Evolutionary conservation across 53 echinoderm and acorn worm species (phyloP), one percentile per base, ranked within the genome.

Genomic region (Paelopatides confundens): DNA sequence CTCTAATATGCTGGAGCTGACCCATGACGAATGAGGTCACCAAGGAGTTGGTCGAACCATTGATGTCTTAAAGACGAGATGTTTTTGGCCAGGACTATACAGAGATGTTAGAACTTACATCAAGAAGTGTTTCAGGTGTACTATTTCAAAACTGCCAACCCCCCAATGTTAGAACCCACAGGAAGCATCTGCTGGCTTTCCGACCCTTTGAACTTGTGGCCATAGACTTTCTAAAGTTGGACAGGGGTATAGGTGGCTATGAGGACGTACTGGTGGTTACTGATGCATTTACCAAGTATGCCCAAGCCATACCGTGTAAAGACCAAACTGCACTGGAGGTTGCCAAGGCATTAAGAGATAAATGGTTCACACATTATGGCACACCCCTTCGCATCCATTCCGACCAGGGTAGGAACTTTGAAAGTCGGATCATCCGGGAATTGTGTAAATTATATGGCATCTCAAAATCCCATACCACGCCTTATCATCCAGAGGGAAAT

Each of bases 221-320:
- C 1, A 93, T 93, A 3, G 93, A 90, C 43, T 93, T 94, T 43
- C 35, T 88, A 71, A 93, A 93, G 52, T 39, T 93, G 47, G 93
- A 93, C 37, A 84, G 28, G n/a, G 93, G 93, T 12, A 74, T 79
- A 50, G 88, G 91, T 23, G 86, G 66, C 27, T 74, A 43, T 26
- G 91, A 94, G 36, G 90, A 94, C 71, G 88, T 94, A 3, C 46
- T 94, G 14, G 94, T 91, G 1, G 69, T 88, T 17, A 90, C 94
- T 0, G 94, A 94, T 43, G 62, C 69, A 2, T 91, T 94, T 30
- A 91, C 94, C 5, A 94, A 93, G 65, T 93, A 81, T 46, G 85
- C 93, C 3, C 83, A 85, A 62, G 93, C 93, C 21, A 62, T 93
- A 0, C 81, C 93, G 3, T 90, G 88, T 31, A 88, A 35, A 29